phyloP scores from a whole-genome alignment of 2,113 vertebrate species.

The Stigmatopora argus region DNA sequence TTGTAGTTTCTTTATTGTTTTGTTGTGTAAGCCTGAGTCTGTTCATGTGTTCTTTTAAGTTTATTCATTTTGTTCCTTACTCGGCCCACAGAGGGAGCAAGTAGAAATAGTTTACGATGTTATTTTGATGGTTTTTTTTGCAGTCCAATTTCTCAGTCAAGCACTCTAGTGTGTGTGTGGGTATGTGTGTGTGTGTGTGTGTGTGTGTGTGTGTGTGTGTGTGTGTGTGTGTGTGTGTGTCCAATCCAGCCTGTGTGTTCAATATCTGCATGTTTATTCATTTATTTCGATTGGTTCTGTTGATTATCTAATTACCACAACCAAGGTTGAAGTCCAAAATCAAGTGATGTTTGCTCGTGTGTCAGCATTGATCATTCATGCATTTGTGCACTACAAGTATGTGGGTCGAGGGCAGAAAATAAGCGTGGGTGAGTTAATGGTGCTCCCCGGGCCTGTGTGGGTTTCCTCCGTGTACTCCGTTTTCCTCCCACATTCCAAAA shows the following conservation, averaged over 20 bases:
- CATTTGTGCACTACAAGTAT: slow-evolving; percentile 3
- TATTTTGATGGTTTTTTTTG: slow-evolving; percentile 23
- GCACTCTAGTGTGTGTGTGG: slow-evolving; percentile 13
- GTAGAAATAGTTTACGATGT: slow-evolving; percentile 15
- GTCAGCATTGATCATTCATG: slow-evolving; percentile 1
- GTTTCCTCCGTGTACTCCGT: no score
- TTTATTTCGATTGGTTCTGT: slow-evolving; percentile 42
- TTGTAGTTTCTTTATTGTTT: not conserved
- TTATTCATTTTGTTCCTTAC: slow-evolving; percentile 34
- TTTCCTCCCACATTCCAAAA: no score
- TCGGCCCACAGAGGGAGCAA: slow-evolving; percentile 19
- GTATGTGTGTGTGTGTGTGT: slow-evolving; percentile 4
- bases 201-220: slow-evolving; percentile 9
- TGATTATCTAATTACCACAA: slow-evolving; percentile 30
- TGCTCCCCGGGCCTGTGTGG: no score
- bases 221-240: slow-evolving; percentile 4
- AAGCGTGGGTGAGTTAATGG: slow-evolving; percentile 33
- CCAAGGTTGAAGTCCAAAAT: slow-evolving; percentile 23
- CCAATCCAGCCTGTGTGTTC: slow-evolving; percentile 7
- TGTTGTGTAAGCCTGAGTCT: not conserved
- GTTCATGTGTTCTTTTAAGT: slow-evolving; percentile 3
- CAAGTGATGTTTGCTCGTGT: slow-evolving; percentile 20
- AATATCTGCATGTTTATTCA: slow-evolving; percentile 14
- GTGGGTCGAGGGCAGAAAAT: slow-evolving; percentile 24
- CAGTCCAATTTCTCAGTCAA: not conserved